Conservation (phyloP, 2,113 vertebrate genomes). For the Butastur rufipennis region DNA sequence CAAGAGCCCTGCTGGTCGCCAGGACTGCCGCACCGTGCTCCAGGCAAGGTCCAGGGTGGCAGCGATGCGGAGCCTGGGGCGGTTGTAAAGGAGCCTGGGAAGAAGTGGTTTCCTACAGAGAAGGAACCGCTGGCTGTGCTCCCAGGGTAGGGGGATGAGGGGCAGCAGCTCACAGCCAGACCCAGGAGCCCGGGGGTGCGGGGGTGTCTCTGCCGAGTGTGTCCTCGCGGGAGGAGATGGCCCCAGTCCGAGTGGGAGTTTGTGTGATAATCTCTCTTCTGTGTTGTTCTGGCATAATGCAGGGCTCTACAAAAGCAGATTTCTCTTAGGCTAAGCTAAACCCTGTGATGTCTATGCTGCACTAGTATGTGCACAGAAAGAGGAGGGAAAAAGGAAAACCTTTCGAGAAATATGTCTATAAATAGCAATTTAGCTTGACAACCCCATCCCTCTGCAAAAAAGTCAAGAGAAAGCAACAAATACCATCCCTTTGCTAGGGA, state of each 20-base stretch:
- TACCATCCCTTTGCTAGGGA: neutral
- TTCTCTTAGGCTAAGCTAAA: neutral
- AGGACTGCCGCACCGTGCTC: fast-evolving
- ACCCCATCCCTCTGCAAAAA: neutral
- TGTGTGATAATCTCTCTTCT: neutral
- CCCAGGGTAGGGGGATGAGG: neutral
- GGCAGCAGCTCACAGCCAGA: neutral
- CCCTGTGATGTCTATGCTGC: neutral
- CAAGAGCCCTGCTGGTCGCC: neutral
- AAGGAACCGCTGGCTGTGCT: neutral
- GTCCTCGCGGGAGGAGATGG: neutral
- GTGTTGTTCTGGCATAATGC: neutral
- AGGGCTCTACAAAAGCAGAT: neutral
- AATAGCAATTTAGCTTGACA: neutral
- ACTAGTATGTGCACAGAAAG: neutral
- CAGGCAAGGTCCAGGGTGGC: neutral
- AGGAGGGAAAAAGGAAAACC: neutral
- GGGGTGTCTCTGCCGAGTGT: neutral
- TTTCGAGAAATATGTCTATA: neutral
- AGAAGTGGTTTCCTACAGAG: neutral
- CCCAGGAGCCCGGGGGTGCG: neutral
- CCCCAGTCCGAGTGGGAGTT: neutral
- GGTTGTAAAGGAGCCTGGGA: neutral
- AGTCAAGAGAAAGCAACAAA: neutral
- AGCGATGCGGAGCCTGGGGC: neutral